Conservation (phyloP, 2,113 vertebrate species). For the Sapayoa aenigma region DNA sequence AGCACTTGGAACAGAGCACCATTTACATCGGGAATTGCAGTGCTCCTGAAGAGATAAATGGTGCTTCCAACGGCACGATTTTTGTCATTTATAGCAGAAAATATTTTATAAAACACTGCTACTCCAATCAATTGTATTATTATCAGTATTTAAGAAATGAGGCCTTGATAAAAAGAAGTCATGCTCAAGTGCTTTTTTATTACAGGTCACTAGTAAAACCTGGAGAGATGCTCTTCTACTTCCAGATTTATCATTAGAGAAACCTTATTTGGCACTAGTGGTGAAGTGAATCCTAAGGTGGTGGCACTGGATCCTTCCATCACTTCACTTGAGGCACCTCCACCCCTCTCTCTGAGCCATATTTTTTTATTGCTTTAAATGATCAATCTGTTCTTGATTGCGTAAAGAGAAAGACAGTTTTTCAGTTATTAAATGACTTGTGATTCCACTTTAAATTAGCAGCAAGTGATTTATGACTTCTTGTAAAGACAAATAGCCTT, state of each 20-base stretch:
- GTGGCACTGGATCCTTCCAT: not conserved
- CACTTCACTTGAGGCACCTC: not conserved
- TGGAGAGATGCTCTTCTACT: not conserved
- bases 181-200: not conserved
- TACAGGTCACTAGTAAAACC: not conserved
- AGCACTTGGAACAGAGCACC: not conserved
- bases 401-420: not conserved
- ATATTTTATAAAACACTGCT: not conserved
- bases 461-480: not conserved
- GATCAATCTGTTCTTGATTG: not conserved
- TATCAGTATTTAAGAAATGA: not conserved
- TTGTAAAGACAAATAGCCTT: not conserved
- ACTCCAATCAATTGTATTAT: not conserved
- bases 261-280: not conserved
- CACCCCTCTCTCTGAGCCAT: not conserved
- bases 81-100: not conserved
- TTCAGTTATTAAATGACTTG: not conserved
- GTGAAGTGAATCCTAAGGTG: not conserved
- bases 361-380: not conserved
- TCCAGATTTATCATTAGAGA: not conserved
- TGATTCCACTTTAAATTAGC: not conserved
- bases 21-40: not conserved
- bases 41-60: not conserved
- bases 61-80: not conserved
- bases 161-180: not conserved